These are phyloP conservation scores for Prosapia bicincta DNA, from an alignment of 2,888 invertebrate genomes.

Conservation along the genomic window DNA sequence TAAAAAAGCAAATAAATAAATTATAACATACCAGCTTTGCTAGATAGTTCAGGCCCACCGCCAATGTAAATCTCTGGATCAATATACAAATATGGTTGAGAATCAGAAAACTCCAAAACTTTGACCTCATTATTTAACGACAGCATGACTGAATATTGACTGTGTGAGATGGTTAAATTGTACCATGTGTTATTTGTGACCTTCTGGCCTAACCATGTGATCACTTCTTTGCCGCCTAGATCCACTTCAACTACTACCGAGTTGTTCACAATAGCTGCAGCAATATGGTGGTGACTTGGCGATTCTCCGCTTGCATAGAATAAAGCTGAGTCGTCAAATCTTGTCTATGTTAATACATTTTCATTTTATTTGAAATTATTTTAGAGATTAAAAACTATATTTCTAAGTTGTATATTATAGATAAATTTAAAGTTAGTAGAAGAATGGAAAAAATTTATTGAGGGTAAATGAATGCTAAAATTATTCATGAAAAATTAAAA, in stretches of 20 bases:
- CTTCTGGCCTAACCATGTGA: slow-evolving; percentile 64
- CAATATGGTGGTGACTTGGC: slow-evolving; percentile 84
- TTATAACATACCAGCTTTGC: slow-evolving; percentile 59
- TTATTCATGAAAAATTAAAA: too few relatives aligned
- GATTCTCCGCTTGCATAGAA: slow-evolving; percentile 93
- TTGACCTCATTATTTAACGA: slow-evolving; percentile 71
- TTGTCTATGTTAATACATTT: slow-evolving; percentile 60
- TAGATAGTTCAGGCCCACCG: slow-evolving; percentile 79
- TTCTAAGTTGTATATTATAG: too few relatives aligned
- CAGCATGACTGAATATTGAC: slow-evolving; percentile 67
- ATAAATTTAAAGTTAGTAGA: too few relatives aligned
- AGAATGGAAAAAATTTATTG: too few relatives aligned
- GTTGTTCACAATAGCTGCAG: slow-evolving; percentile 78
- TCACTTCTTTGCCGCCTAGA: slow-evolving; percentile 72
- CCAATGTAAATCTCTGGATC: slow-evolving; percentile 94
- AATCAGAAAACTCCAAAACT: slow-evolving; percentile 56
- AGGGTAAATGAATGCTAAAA: not conserved
- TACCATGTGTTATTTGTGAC: slow-evolving; percentile 77
- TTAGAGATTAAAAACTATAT: too few relatives aligned
- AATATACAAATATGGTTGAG: slow-evolving; percentile 71
- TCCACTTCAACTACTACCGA: slow-evolving; percentile 83
- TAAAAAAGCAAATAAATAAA: too few relatives aligned
- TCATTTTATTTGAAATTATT: too few relatives aligned
- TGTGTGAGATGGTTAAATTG: slow-evolving; percentile 82
- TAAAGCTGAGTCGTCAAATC: slow-evolving; percentile 85